Base-by-base conservation (phyloP, 2,888 invertebrate genomes). In the Cylloceria caligata region DNA sequence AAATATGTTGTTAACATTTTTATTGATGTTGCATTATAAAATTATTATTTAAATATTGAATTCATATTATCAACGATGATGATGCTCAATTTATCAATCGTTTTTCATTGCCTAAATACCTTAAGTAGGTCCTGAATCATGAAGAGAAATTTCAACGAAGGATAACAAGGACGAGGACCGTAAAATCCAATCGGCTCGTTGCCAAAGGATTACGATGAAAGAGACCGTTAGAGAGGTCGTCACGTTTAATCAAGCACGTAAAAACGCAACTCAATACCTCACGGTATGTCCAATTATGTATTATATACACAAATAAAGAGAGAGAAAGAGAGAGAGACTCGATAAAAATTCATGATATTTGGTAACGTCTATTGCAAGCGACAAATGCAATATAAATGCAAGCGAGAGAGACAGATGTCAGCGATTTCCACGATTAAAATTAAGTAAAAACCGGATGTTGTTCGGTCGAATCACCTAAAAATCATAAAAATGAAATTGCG, bases 171-270 rank as follows among this genome's bases (percentile, higher is more conserved):
- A 74, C 72, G 65, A 62, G 36, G 42, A 42, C 68, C 72, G 49
- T 30, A 49, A n/a, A n/a, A 30, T 3, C 24, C 24, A 47, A 42
- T 45, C 30, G 72, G 45, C 65, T 57, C 76, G 34, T 76, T 72
- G 71, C 55, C 47, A 65, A 64, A 76, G 71, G 71, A 72, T 71
- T 60, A 42, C 57, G 13, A 16, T 21, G 19, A 39, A 27, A 30
- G 49, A 67, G 64, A 65, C 60, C 39, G 24, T 9, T 16, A 42
- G 77, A 57, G 81, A 81, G 81, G 81, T 81, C 81, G 81, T 81
- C 74, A 81, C 69, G 81, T 81, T 81, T 74, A 81, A 81, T 78
- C 78, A 30, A 81, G 73, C 81, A 78, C 81, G 78, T 60, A 79
- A 81, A 81, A 81, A 57, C 73, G 81, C 78, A 74, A 74, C 39